These are phyloP conservation scores for Endotricha flammealis DNA, from an alignment of 2,888 invertebrate species.

Conservation along the genomic window DNA sequence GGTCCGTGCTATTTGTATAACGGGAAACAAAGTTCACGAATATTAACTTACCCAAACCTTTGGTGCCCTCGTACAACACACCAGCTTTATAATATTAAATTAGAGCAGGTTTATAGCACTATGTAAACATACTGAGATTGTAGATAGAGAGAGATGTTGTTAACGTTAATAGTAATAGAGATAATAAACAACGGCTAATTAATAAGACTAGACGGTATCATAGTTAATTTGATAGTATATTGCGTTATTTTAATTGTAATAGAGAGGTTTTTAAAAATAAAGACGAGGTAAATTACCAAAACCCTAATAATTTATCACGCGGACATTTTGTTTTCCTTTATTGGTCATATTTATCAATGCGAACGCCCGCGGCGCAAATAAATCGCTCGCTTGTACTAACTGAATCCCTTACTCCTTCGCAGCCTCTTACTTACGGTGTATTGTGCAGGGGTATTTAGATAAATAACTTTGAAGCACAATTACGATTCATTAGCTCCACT, in stretches of 20 bases:
- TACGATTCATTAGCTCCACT: too few relatives aligned
- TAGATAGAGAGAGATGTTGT: too few relatives aligned
- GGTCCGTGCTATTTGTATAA: constrained; percentile 9
- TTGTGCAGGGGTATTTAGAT: too few relatives aligned
- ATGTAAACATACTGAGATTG: not conserved
- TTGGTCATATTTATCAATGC: constrained; percentile 65
- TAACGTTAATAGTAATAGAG: too few relatives aligned
- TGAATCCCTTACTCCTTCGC: constrained; percentile 39
- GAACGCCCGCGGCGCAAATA: constrained; percentile 50
- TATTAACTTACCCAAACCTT: constrained; percentile 12
- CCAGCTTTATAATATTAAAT: constrained; percentile 6
- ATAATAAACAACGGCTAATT: too few relatives aligned
- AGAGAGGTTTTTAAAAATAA: constrained; percentile 9
- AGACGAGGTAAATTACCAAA: constrained; percentile 39
- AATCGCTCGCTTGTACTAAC: constrained; percentile 50
- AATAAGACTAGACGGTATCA: too few relatives aligned
- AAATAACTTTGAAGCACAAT: too few relatives aligned
- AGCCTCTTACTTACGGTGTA: constrained; percentile 8
- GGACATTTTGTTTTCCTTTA: constrained; percentile 68
- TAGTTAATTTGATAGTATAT: too few relatives aligned
- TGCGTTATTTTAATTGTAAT: too few relatives aligned
- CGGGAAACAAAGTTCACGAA: constrained; percentile 10
- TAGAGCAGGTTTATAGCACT: not conserved
- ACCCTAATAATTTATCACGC: constrained; percentile 56
- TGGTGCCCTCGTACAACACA: constrained; percentile 9